Conservation (phyloP, 2,113 vertebrate genomes). For the Varanus salvator region DNA sequence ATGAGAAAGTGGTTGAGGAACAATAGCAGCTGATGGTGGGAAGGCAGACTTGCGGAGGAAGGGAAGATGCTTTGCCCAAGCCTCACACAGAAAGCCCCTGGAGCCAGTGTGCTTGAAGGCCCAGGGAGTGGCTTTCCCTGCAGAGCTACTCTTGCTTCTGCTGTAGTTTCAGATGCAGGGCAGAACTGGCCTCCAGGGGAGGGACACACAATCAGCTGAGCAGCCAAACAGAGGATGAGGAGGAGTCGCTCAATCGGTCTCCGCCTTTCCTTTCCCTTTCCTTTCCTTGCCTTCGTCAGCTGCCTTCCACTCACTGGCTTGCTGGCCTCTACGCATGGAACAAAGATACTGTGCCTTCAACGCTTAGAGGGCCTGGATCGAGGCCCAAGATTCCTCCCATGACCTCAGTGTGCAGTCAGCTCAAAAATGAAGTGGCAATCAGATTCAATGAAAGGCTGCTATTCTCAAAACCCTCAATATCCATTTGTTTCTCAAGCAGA, state of each 20-base stretch:
- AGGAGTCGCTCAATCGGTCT: neutral
- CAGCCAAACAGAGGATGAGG: neutral
- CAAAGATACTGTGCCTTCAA: neutral
- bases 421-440: constrained; percentile 29
- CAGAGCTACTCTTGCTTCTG: neutral
- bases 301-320: neutral
- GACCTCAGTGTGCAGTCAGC: constrained; percentile 5
- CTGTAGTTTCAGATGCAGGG: neutral
- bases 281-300: neutral
- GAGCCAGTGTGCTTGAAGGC: too few species aligned
- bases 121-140: too few species aligned
- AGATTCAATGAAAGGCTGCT: neutral
- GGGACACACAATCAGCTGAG: neutral
- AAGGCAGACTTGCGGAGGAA: too few species aligned
- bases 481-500: neutral
- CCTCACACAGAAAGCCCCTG: too few species aligned
- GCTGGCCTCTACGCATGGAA: too few species aligned
- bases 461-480: constrained; percentile 9
- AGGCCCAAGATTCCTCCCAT: constrained; percentile 1
- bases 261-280: neutral
- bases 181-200: neutral
- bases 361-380: neutral
- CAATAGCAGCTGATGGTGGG: too few species aligned
- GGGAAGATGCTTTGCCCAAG: too few species aligned
- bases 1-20: too few species aligned